Percentiles rank a stretch among this genome's conserved stretches.
phyloP scores from a whole-genome alignment of 92 coral and sea anemone genomes.

The Montipora capitata region DNA sequence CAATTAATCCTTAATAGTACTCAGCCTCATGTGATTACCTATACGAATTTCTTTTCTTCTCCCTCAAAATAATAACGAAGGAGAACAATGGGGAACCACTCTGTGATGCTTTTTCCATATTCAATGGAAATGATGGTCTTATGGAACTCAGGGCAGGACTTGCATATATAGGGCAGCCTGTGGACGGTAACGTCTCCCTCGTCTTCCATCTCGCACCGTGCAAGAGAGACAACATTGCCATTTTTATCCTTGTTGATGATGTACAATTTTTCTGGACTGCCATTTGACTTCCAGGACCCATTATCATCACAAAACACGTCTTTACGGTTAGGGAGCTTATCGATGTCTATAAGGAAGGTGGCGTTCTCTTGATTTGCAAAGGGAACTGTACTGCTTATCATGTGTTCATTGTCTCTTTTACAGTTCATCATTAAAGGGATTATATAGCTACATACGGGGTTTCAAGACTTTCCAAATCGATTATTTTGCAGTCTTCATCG shows the following conservation, averaged over 20 bases:
- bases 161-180: slow-evolving; percentile 40
- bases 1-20: too few species aligned
- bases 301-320: too few species aligned
- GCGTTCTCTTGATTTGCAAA: too few species aligned
- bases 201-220: slow-evolving; percentile 20
- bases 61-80: slow-evolving; percentile 59
- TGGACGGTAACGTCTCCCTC: slow-evolving; percentile 59
- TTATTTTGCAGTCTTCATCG: slow-evolving; percentile 10
- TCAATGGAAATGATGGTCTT: slow-evolving; percentile 61
- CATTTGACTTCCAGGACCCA: slow-evolving; percentile 40
- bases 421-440: slow-evolving; percentile 69
- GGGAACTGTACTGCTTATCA: too few species aligned
- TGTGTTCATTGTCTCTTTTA: not conserved
- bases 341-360: too few species aligned
- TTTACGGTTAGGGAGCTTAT: too few species aligned
- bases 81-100: slow-evolving; percentile 60
- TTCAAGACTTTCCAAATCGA: slow-evolving; percentile 47
- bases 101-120: slow-evolving; percentile 59
- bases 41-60: slow-evolving; percentile 32
- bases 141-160: slow-evolving; percentile 47
- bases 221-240: slow-evolving; percentile 25
- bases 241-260: slow-evolving; percentile 30
- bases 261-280: slow-evolving; percentile 53
- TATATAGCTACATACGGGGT: slow-evolving; percentile 54
- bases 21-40: too few species aligned